Percentiles rank a stretch among this genome's conserved stretches.
These are phyloP conservation scores for Drosophila cardini DNA, from an alignment of 1,140 invertebrate species.

Conservation along the genomic window DNA sequence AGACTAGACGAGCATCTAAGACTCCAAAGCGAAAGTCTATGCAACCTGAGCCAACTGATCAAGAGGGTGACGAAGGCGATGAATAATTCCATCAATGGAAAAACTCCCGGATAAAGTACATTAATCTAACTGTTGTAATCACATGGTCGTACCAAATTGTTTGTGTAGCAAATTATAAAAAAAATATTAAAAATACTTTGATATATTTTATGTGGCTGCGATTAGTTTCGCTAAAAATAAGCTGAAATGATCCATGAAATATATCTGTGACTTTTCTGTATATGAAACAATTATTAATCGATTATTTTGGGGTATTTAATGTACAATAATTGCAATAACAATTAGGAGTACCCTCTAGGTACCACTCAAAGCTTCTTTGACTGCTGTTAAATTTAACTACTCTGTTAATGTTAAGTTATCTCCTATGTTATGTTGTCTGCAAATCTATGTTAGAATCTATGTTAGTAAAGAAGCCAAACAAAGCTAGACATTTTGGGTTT, in stretches of 20 bases:
- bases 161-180: conserved; percentile 13
- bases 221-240: conserved; percentile 60
- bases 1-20: neutral
- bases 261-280: conserved; percentile 19
- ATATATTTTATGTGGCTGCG: conserved; percentile 33
- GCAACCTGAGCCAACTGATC: neutral
- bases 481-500: too few species aligned
- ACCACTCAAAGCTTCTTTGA: too few species aligned
- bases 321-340: conserved; percentile 7
- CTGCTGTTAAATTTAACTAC: too few species aligned
- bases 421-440: too few species aligned
- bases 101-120: neutral
- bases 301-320: conserved; percentile 29
- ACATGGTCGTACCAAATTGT: conserved; percentile 17
- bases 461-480: too few species aligned
- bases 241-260: conserved; percentile 76
- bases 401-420: too few species aligned
- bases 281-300: conserved; percentile 55
- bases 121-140: conserved; percentile 17
- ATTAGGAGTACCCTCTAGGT: neutral
- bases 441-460: too few species aligned
- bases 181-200: neutral
- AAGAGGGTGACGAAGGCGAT: conserved; percentile 11
- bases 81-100: conserved; percentile 3
- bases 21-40: neutral